Conservation (phyloP, 2,888 invertebrate species). For the Suillia variegata region DNA sequence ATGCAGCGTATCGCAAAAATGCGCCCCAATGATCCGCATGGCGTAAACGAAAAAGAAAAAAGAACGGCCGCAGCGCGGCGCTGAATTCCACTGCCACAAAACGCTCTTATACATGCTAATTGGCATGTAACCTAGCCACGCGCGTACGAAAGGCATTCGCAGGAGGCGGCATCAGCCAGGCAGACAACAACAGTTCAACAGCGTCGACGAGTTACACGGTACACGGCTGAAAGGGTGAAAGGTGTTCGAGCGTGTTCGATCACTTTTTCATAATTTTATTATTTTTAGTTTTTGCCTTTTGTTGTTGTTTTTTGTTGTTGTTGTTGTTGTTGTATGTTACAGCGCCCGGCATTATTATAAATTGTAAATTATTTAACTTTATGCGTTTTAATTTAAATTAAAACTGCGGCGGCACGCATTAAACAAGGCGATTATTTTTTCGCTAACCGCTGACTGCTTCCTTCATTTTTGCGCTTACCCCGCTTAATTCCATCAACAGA, state of each 20-base stretch:
- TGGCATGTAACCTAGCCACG: conserved; percentile 8
- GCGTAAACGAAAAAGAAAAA: no score
- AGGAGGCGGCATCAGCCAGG: not conserved
- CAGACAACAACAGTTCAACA: not conserved
- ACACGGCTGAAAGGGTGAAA: conserved; percentile 8
- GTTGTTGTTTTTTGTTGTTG: no score
- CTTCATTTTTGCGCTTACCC: conserved; percentile 11
- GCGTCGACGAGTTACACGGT: not conserved
- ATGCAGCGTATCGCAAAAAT: no score
- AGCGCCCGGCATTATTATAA: not conserved
- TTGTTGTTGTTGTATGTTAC: not conserved
- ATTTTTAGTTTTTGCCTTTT: no score
- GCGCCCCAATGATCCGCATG: no score
- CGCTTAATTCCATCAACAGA: conserved; percentile 24
- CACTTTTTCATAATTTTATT: conserved; percentile 12
- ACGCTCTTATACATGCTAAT: conserved; percentile 10
- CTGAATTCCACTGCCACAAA: not conserved
- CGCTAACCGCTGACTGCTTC: not conserved
- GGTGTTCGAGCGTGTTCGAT: conserved; percentile 10
- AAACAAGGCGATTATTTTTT: conserved; percentile 7
- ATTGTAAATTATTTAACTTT: conserved; percentile 32
- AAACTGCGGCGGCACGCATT: conserved; percentile 19
- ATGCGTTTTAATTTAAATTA: conserved; percentile 31
- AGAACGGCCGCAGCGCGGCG: no score
- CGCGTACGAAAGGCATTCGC: not conserved